A percentile compares a stretch with the other conserved stretches of the same genome.
Evolutionary conservation across 2,888 invertebrate genomes (phyloP).

Genomic region (Punctoribates punctum): DNA sequence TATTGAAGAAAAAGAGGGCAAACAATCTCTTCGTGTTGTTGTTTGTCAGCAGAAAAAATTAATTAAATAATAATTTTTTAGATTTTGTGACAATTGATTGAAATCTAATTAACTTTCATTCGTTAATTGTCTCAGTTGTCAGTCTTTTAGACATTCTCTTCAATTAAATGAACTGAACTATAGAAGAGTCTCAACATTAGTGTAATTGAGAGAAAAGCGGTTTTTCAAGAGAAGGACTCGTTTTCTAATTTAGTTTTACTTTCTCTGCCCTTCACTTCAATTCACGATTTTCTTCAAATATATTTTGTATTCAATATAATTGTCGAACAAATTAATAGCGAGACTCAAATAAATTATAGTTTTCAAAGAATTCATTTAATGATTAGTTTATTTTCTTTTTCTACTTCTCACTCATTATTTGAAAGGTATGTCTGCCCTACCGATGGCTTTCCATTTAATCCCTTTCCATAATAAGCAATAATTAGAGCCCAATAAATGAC

Average conservation of each 20-base stretch:
- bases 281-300: too few species aligned
- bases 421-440: too few species aligned
- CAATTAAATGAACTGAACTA: background rate
- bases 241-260: too few species aligned
- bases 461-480: too few species aligned
- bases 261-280: too few species aligned
- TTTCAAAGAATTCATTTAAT: slow-evolving; percentile 5
- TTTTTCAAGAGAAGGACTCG: background rate
- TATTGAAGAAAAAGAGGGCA: background rate
- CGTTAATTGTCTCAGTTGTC: background rate
- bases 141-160: background rate
- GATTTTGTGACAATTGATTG: background rate
- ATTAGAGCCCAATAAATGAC: too few species aligned
- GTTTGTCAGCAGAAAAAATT: background rate
- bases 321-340: slow-evolving; percentile 1
- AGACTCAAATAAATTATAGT: slow-evolving; percentile 16
- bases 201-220: background rate
- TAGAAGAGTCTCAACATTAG: too few species aligned
- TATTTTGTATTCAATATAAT: background rate
- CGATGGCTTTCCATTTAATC: too few species aligned
- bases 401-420: too few species aligned
- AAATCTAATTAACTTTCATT: background rate
- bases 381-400: background rate
- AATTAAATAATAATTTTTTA: background rate
- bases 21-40: background rate